A percentile compares a stretch with the other conserved stretches of the same genome.
phyloP scores from a whole-genome alignment of 30 jellyfish, hydroid and myxozoan genomes.

The Catostylus mosaicus region DNA sequence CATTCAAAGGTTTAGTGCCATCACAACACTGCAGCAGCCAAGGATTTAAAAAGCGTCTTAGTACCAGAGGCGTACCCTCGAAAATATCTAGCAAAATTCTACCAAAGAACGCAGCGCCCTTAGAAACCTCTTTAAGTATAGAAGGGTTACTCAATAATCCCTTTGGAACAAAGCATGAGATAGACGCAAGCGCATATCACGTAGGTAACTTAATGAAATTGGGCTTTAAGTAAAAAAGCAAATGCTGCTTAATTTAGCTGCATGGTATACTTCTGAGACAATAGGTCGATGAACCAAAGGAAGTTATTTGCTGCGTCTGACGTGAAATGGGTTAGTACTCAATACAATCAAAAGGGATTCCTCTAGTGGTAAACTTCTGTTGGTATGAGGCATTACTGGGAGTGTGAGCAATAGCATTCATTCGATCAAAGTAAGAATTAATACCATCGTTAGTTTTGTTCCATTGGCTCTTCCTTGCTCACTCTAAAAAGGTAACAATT shows the following conservation, averaged over 20 bases:
- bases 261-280: neutral
- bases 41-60: too few species aligned
- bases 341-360: neutral
- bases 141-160: too few species aligned
- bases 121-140: too few species aligned
- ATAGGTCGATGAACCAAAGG: neutral
- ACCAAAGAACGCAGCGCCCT: too few species aligned
- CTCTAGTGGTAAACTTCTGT: neutral
- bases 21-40: too few species aligned
- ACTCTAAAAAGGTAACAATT: conserved; percentile 1
- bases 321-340: neutral
- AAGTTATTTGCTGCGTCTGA: neutral
- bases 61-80: too few species aligned
- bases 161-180: too few species aligned
- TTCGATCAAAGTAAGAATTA: neutral
- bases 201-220: neutral
- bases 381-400: neutral
- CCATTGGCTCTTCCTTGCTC: conserved; percentile 87
- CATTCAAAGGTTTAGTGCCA: too few species aligned
- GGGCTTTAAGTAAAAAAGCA: neutral
- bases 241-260: neutral
- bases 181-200: too few species aligned
- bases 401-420: neutral
- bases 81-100: too few species aligned
- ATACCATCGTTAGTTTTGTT: conserved; percentile 31